Evolutionary conservation across 2,888 invertebrate species (phyloP), one percentile per base, ranked within the genome.

Genomic region (Lathronympha strigana): DNA sequence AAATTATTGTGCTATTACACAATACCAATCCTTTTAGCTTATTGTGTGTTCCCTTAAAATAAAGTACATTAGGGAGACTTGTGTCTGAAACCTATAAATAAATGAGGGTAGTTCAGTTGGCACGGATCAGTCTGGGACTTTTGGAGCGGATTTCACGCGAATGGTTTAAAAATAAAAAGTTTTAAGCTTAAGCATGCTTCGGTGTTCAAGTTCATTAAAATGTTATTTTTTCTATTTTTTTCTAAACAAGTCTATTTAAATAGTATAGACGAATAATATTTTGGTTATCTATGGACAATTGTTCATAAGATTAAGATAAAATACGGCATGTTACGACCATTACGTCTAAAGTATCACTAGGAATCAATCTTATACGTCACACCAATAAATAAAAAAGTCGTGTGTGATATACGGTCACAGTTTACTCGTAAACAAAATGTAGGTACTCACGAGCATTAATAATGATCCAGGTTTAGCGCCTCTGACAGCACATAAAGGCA

Each of bases 401-500:
- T 36, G n/a, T 2, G 21, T 21, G 19, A 36, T 33, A 23, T n/a
- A 23, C 23, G 47, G 47, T n/a, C n/a, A 36, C 15, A 21, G 43
- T 15, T 1, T 36, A 23, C 21, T 47, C 23, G 15, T 33, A 47
- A 28, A 55, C 25, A 55, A 58, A 43, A 45, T 45, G 21, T 19
- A 43, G 19, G 43, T 31, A 47, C 47, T 58, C 58, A 33, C 31
- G 28, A 23, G 47, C 47, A 58, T 58, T 33, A 33, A 58, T 58
- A 47, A 36, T 33, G 31, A 45, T 43, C 23, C 45, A 45, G 58
- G 51, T 60, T 64, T 53, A 51, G 51, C 19, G 11, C 58, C 64
- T 58, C 64, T 64, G 51, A 43, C 58, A 36, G n/a, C 58, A 64
- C 45, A 64, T 64, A 64, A 58, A 49, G 43, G 36, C 50, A 23